Conservation (phyloP, 2,113 vertebrate species). For the Lophochroa leadbeateri region DNA sequence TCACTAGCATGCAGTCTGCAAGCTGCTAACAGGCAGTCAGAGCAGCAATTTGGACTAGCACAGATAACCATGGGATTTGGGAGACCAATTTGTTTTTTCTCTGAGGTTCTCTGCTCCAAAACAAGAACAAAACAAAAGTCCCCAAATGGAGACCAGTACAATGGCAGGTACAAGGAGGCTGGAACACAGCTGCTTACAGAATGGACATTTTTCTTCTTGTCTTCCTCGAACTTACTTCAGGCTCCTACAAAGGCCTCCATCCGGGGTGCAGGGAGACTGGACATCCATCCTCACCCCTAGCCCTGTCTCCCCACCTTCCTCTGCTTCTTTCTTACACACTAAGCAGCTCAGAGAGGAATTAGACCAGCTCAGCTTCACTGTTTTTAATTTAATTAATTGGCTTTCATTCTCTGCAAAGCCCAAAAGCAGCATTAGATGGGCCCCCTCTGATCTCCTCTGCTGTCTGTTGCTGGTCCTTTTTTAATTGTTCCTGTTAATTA, state of each 20-base stretch:
- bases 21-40: accelerated
- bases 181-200: neutral
- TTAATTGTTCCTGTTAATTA: conserved; percentile 33
- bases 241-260: accelerated
- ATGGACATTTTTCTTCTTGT: neutral
- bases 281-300: neutral
- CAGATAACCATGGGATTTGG: accelerated
- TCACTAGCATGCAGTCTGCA: accelerated
- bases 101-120: neutral
- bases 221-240: neutral
- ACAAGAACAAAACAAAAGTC: neutral
- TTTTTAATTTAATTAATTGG: conserved; percentile 64
- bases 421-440: conserved; percentile 9
- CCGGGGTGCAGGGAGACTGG: neutral
- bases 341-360: conserved; percentile 2
- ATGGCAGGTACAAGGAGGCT: no score
- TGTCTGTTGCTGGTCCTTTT: neutral
- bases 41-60: neutral
- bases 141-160: accelerated
- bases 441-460: neutral
- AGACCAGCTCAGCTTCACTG: conserved; percentile 24
- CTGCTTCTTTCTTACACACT: neutral
- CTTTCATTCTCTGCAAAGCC: neutral
- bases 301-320: accelerated
- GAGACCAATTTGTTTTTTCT: accelerated